Percentiles rank a stretch among this genome's conserved stretches.
Evolutionary conservation across 2,888 invertebrate genomes (phyloP).

Genomic region (Lasioglossum villosulum): DNA sequence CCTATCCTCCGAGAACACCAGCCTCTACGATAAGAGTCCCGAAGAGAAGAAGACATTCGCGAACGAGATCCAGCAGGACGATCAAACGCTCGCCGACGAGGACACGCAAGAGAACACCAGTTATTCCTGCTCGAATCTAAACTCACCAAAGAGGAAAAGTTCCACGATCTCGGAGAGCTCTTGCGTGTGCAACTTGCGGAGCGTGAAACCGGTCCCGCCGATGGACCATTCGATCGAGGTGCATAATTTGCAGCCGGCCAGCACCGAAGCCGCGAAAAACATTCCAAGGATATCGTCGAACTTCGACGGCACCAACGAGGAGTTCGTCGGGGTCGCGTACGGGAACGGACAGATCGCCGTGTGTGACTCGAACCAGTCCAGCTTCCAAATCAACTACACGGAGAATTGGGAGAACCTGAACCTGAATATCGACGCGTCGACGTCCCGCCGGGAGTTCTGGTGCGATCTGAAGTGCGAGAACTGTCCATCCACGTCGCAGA

Average conservation of each 20-base stretch:
- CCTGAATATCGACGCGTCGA: constrained; percentile 79
- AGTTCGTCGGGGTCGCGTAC: constrained; percentile 82
- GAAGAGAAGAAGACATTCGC: constrained; percentile 82
- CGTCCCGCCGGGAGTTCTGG: constrained; percentile 81
- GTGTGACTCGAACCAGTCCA: constrained; percentile 81
- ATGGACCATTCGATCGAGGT: constrained; percentile 73
- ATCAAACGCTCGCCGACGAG: constrained; percentile 67
- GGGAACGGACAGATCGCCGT: constrained; percentile 82
- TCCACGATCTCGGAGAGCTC: constrained; percentile 75
- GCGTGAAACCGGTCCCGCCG: constrained; percentile 61
- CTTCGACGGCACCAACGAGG: constrained; percentile 81
- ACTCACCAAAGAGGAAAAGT: constrained; percentile 77
- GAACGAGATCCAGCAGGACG: constrained; percentile 75
- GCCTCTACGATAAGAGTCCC: constrained; percentile 85
- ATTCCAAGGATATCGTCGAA: constrained; percentile 79
- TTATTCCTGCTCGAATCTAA: constrained; percentile 81
- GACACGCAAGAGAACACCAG: constrained; percentile 79
- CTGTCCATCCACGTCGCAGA: constrained; percentile 76
- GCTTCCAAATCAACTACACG: constrained; percentile 81
- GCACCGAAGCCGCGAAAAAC: constrained; percentile 70
- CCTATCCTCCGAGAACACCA: constrained; percentile 87
- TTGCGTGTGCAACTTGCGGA: constrained; percentile 78
- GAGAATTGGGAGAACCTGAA: constrained; percentile 84
- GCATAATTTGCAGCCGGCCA: constrained; percentile 57
- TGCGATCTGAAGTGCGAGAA: constrained; percentile 81